A percentile compares a stretch with the other conserved stretches of the same genome.
Conservation (phyloP, 2,797 vertebrate genomes). For the Sphenodon punctatus region DNA sequence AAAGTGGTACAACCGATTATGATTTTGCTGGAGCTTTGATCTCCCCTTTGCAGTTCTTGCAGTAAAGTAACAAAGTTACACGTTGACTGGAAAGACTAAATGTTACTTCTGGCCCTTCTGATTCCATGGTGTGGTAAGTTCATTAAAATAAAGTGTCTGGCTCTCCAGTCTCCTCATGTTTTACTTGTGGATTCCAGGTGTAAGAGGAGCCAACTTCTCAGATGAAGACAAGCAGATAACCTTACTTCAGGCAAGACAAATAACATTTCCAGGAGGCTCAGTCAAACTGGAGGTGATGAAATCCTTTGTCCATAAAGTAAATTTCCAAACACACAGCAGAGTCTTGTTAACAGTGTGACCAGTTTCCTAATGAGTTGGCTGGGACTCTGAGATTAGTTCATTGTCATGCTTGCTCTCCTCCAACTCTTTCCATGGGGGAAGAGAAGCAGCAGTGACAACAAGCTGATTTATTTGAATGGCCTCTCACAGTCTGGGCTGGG, state of each 20-base stretch:
- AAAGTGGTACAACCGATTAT: neutral
- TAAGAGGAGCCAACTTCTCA: neutral
- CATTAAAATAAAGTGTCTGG: neutral
- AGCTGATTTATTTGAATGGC: neutral
- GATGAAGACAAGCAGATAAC: neutral
- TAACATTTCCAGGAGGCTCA: neutral
- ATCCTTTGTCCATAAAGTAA: neutral
- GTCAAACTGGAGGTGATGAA: neutral
- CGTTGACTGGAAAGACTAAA: conserved; percentile 1
- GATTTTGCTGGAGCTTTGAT: neutral
- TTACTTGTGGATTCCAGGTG: neutral
- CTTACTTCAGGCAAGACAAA: neutral
- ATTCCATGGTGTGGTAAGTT: conserved; percentile 5
- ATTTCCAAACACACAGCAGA: neutral
- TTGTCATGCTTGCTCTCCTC: neutral
- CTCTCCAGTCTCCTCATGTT: neutral
- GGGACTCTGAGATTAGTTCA: neutral
- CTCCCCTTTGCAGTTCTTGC: conserved; percentile 34
- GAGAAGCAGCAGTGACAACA: neutral
- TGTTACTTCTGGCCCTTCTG: neutral
- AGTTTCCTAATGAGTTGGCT: neutral
- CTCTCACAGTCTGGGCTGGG: neutral
- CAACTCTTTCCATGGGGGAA: neutral
- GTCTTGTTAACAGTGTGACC: neutral
- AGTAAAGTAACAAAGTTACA: conserved; percentile 7